phyloP scores from a whole-genome alignment of 2,888 invertebrate species.

The Axea sp. region DNA sequence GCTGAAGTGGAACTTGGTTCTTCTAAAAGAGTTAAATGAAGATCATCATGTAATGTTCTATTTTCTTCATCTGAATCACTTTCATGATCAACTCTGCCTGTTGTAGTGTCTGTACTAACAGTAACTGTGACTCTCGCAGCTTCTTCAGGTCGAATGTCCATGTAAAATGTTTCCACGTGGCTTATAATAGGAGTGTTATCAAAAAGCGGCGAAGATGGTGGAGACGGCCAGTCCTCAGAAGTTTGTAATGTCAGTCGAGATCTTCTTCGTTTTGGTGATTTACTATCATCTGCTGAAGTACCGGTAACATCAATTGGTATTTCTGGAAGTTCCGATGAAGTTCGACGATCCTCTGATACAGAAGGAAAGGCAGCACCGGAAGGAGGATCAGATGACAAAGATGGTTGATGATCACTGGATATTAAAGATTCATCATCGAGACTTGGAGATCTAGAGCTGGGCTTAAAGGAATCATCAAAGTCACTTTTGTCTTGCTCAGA shows the following conservation, averaged over 20 bases:
- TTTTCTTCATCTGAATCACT: slow-evolving; percentile 85
- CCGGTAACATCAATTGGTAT: slow-evolving; percentile 87
- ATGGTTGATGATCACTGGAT: slow-evolving; percentile 92
- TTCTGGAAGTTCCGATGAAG: slow-evolving; percentile 92
- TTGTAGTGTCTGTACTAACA: slow-evolving; percentile 85
- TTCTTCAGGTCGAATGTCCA: slow-evolving; percentile 88
- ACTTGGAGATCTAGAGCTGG: slow-evolving; percentile 90
- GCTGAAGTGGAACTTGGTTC: slow-evolving; percentile 80
- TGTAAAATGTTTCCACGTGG: slow-evolving; percentile 89
- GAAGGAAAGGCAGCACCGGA: slow-evolving; percentile 77
- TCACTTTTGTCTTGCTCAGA: slow-evolving; percentile 91
- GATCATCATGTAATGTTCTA: slow-evolving; percentile 84
- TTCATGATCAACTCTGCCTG: slow-evolving; percentile 79
- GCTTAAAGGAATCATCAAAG: slow-evolving; percentile 92
- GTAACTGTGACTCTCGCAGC: slow-evolving; percentile 87
- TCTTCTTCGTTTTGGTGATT: slow-evolving; percentile 71
- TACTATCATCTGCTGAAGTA: slow-evolving; percentile 79
- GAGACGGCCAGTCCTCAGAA: slow-evolving; percentile 90
- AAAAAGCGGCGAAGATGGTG: slow-evolving; percentile 83
- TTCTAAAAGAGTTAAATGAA: slow-evolving; percentile 75
- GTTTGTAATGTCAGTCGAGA: slow-evolving; percentile 81
- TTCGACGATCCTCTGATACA: slow-evolving; percentile 89
- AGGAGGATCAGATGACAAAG: slow-evolving; percentile 91
- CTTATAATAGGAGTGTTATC: slow-evolving; percentile 87
- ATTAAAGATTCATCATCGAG: slow-evolving; percentile 91